A percentile compares a stretch with the other conserved stretches of the same genome.
phyloP scores from a whole-genome alignment of 2,113 vertebrate genomes.

The Notechis scutatus region DNA sequence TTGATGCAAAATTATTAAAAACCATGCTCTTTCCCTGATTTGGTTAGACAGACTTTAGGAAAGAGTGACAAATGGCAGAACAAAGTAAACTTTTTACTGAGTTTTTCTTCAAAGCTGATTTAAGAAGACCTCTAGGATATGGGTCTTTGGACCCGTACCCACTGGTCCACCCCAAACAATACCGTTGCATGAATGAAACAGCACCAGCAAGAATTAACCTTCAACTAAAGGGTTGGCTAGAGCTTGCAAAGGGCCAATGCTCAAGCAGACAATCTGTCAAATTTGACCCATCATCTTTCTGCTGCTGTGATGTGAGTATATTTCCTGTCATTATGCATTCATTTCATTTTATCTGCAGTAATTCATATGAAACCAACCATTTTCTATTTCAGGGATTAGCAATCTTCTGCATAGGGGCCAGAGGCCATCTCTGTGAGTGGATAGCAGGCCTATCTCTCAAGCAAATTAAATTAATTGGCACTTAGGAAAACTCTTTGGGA shows the following conservation, averaged over 20 bases:
- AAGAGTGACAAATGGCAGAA: background rate
- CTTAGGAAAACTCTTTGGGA: background rate
- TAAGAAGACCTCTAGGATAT: background rate
- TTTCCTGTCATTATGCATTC: background rate
- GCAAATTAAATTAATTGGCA: background rate
- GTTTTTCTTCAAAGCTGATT: background rate
- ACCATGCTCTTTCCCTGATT: background rate
- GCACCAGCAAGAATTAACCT: background rate
- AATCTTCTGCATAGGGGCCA: background rate
- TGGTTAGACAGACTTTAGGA: background rate
- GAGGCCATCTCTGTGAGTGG: background rate
- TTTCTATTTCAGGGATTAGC: background rate
- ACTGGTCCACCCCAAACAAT: background rate
- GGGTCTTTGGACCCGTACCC: background rate
- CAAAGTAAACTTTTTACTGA: background rate
- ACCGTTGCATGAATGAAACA: background rate
- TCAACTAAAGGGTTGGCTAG: background rate
- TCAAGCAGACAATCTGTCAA: background rate
- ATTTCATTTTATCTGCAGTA: conserved; percentile 16
- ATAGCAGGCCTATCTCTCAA: background rate
- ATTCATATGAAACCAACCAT: background rate
- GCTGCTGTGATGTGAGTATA: background rate
- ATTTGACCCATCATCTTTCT: background rate
- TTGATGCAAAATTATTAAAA: background rate
- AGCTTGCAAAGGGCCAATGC: background rate